phyloP scores from a whole-genome alignment of 1,140 invertebrate species.

The Brachionus asplanchnoidis region DNA sequence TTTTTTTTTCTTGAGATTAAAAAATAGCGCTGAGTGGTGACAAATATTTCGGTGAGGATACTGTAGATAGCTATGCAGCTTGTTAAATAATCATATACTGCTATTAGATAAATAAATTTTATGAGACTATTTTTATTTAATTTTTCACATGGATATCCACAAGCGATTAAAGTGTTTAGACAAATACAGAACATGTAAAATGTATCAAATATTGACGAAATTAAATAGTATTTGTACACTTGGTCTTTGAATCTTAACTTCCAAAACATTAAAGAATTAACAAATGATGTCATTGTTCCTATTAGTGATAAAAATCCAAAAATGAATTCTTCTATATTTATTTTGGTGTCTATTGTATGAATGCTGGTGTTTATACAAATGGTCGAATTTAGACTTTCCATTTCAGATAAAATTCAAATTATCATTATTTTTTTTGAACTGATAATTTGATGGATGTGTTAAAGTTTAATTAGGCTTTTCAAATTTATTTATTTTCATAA shows the following conservation, averaged over 20 bases:
- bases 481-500: too few relatives aligned
- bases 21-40: background rate
- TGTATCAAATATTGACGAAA: background rate
- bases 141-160: background rate
- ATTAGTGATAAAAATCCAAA: background rate
- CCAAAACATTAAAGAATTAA: background rate
- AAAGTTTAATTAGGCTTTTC: too few relatives aligned
- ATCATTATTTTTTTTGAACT: too few relatives aligned
- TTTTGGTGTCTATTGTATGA: background rate
- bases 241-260: background rate
- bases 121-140: background rate
- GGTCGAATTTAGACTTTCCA: too few relatives aligned
- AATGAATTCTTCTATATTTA: background rate
- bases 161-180: background rate
- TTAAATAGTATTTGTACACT: background rate
- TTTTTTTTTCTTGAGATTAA: background rate
- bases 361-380: too few relatives aligned
- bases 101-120: background rate
- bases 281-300: background rate
- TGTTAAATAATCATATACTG: constrained; percentile 1
- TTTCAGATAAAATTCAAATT: too few relatives aligned
- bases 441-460: too few relatives aligned
- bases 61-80: background rate
- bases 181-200: background rate
- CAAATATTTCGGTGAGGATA: background rate